Percentiles rank a stretch among this genome's conserved stretches.
phyloP scores from a whole-genome alignment of 1,140 invertebrate species.

The Sycophaga agraensis region DNA sequence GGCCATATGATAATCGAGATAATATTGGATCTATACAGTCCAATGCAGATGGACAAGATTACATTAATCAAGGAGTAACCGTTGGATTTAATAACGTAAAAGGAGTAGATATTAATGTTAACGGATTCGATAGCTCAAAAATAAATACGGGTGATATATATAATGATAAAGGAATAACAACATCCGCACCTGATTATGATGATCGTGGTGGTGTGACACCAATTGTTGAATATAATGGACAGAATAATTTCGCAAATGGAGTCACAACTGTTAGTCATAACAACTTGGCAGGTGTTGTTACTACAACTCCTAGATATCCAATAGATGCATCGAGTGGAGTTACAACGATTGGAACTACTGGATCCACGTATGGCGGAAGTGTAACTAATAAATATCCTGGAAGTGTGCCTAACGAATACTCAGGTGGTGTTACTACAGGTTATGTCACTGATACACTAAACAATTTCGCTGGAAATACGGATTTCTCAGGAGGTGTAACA shows the following conservation, averaged over 20 bases:
- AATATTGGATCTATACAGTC: no score
- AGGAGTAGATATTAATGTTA: no score
- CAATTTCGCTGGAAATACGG: neutral
- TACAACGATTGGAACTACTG: neutral
- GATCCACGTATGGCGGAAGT: neutral
- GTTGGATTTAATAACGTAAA: no score
- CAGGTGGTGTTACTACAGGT: neutral
- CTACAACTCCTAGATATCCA: neutral
- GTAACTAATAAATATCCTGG: no score
- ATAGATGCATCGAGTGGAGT: neutral
- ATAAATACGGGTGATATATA: conserved; percentile 8
- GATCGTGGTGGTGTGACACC: conserved; percentile 3
- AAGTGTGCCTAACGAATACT: no score
- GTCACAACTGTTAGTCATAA: neutral
- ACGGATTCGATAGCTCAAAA: conserved; percentile 19
- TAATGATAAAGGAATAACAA: conserved; percentile 24
- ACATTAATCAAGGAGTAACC: neutral
- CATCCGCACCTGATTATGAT: conserved; percentile 22
- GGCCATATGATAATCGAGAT: no score
- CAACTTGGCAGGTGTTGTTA: neutral
- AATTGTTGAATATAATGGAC: conserved; percentile 1
- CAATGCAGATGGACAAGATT: neutral
- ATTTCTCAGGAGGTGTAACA: neutral
- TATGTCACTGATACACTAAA: neutral
- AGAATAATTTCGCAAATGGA: neutral